phyloP scores from a whole-genome alignment of 2,113 vertebrate genomes.

The Chloebia gouldiae region DNA sequence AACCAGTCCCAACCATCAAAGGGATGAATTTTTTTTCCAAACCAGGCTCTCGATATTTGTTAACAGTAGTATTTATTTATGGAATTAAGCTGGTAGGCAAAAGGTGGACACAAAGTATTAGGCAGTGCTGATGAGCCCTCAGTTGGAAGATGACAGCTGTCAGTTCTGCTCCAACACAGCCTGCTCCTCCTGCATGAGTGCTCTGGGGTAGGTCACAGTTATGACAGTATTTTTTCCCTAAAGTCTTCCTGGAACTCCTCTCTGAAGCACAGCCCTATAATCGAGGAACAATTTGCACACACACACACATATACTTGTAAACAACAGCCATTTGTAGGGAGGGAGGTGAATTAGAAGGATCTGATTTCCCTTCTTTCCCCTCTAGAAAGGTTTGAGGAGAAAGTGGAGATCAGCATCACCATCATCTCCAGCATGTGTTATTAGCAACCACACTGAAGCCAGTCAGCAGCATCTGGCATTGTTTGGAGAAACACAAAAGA shows the following conservation, averaged over 20 bases:
- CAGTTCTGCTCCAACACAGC: background rate
- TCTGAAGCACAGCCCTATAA: background rate
- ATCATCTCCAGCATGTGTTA: slow-evolving; percentile 70
- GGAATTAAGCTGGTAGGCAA: background rate
- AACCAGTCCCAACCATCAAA: background rate
- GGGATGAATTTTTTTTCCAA: background rate
- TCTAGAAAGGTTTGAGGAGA: background rate
- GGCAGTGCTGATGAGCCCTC: background rate
- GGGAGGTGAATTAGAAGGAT: background rate
- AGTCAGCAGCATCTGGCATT: slow-evolving; percentile 82
- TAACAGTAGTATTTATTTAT: background rate
- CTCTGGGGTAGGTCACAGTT: background rate
- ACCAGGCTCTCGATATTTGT: background rate
- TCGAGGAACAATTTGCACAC: background rate
- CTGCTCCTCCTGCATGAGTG: background rate
- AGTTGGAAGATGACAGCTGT: background rate
- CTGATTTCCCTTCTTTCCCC: background rate
- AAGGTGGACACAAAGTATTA: background rate
- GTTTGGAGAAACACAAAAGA: slow-evolving; percentile 86
- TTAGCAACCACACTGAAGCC: slow-evolving; percentile 67
- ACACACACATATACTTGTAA: background rate
- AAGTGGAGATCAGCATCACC: slow-evolving; percentile 50
- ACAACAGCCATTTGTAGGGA: background rate
- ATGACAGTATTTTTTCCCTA: background rate
- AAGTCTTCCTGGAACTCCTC: background rate